Percentiles rank a stretch among this genome's conserved stretches.
phyloP scores from a whole-genome alignment of 2,113 vertebrate species.

The Trinectes maculatus region DNA sequence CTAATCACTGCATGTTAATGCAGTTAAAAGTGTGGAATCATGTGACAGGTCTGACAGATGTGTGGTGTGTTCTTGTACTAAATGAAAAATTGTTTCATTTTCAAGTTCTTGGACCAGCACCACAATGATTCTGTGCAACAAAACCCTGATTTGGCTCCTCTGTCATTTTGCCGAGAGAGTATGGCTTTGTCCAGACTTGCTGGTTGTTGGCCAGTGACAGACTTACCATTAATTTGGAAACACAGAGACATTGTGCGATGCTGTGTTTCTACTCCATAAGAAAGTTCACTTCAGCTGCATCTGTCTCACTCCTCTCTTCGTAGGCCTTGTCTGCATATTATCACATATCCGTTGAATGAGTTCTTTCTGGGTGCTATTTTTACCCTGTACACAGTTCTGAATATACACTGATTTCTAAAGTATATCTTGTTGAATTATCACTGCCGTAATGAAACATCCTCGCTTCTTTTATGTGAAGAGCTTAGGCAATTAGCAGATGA shows the following conservation, averaged over 20 bases:
- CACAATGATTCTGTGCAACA: conserved; percentile 23
- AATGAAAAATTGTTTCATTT: conserved; percentile 3
- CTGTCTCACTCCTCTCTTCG: conserved; percentile 38
- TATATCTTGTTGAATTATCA: conserved; percentile 76
- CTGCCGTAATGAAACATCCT: conserved; percentile 69
- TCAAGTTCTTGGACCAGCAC: conserved; percentile 28
- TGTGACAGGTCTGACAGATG: neutral
- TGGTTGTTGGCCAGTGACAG: conserved; percentile 21
- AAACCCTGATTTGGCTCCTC: conserved; percentile 39
- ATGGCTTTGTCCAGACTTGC: conserved; percentile 29
- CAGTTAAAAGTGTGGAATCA: neutral
- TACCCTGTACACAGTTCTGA: conserved; percentile 56
- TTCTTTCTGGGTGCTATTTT: conserved; percentile 59
- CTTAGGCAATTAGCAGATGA: conserved; percentile 73
- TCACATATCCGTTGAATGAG: conserved; percentile 44
- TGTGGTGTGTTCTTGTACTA: conserved; percentile 1
- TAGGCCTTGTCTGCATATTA: conserved; percentile 32
- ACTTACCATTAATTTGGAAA: conserved; percentile 15
- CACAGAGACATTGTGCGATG: conserved; percentile 7
- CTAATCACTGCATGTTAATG: neutral
- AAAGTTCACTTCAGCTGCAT: conserved; percentile 17
- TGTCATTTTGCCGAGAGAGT: conserved; percentile 7
- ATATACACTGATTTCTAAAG: conserved; percentile 70
- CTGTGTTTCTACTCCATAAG: neutral
- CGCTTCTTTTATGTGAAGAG: conserved; percentile 74